Conservation (phyloP, 2,113 vertebrate genomes). For the Salvelinus namaycush region DNA sequence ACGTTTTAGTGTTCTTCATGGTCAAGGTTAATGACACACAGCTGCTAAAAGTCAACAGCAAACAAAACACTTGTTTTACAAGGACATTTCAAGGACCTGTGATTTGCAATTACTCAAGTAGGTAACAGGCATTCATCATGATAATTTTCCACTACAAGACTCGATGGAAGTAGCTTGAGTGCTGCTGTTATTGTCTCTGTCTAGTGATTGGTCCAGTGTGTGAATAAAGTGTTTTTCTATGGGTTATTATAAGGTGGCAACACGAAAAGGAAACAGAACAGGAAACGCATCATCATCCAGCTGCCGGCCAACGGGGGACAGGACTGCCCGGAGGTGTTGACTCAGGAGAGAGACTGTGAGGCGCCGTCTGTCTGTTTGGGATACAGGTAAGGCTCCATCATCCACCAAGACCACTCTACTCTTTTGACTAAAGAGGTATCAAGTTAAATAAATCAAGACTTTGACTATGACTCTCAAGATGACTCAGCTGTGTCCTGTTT, state of each 20-base stretch:
- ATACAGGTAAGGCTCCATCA: slow-evolving; percentile 80
- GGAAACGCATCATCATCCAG: slow-evolving; percentile 87
- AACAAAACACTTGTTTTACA: not conserved
- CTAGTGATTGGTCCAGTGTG: not conserved
- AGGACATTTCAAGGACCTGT: slow-evolving; percentile 7
- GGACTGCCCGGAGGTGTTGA: slow-evolving; percentile 88
- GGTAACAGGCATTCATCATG: not conserved
- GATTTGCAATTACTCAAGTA: not conserved
- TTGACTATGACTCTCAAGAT: too few relatives aligned
- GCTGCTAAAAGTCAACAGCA: not conserved
- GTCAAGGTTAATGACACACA: not conserved
- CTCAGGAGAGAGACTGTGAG: slow-evolving; percentile 90
- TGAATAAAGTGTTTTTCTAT: not conserved
- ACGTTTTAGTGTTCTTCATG: not conserved
- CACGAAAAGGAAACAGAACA: slow-evolving; percentile 80
- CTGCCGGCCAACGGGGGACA: slow-evolving; percentile 88
- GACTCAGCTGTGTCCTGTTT: not conserved
- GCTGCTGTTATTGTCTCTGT: not conserved
- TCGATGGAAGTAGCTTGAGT: not conserved
- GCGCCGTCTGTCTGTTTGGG: slow-evolving; percentile 77
- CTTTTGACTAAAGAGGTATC: too few relatives aligned
- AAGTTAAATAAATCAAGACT: too few relatives aligned
- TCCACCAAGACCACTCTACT: not conserved
- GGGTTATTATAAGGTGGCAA: slow-evolving; percentile 65
- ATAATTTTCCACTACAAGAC: not conserved